These are phyloP conservation scores for Batillaria attramentaria DNA, from an alignment of 1,140 invertebrate genomes.

Conservation along the genomic window DNA sequence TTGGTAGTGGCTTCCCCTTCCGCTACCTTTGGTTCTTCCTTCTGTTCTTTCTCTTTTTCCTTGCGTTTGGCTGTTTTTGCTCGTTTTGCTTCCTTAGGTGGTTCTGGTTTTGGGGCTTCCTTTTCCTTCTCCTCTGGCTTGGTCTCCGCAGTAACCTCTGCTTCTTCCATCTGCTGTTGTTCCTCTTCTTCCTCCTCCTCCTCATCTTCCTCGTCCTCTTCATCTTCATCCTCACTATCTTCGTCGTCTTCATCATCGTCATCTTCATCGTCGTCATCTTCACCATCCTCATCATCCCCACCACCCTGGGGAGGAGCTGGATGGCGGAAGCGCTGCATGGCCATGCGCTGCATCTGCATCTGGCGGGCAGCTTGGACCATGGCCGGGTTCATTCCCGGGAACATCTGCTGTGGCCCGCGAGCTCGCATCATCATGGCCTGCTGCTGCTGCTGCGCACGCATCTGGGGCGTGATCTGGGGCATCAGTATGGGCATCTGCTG, in stretches of 20 bases:
- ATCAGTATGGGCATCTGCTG: background rate
- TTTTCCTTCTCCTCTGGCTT: background rate
- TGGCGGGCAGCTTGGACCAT: slow-evolving; percentile 10
- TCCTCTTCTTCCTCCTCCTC: slow-evolving; percentile 17
- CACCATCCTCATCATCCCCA: slow-evolving; percentile 1
- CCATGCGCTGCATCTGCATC: slow-evolving; percentile 14
- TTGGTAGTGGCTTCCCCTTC: background rate
- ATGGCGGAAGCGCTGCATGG: background rate
- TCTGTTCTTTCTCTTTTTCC: no score
- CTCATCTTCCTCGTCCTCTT: background rate
- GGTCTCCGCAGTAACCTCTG: background rate
- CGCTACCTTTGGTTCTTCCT: background rate
- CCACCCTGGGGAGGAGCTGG: background rate
- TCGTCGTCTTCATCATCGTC: background rate
- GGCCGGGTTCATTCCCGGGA: no score
- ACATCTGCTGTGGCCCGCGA: slow-evolving; percentile 15
- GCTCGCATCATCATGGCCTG: slow-evolving; percentile 15
- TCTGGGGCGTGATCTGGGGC: background rate
- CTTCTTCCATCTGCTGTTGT: background rate
- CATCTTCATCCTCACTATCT: background rate
- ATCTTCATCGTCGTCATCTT: slow-evolving; percentile 3
- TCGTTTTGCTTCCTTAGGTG: background rate
- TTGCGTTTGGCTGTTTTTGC: background rate
- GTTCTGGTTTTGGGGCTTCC: background rate
- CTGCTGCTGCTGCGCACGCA: slow-evolving; percentile 2